These are phyloP conservation scores for Coleophora flavipennella DNA, from an alignment of 2,888 invertebrate genomes.

Conservation along the genomic window DNA sequence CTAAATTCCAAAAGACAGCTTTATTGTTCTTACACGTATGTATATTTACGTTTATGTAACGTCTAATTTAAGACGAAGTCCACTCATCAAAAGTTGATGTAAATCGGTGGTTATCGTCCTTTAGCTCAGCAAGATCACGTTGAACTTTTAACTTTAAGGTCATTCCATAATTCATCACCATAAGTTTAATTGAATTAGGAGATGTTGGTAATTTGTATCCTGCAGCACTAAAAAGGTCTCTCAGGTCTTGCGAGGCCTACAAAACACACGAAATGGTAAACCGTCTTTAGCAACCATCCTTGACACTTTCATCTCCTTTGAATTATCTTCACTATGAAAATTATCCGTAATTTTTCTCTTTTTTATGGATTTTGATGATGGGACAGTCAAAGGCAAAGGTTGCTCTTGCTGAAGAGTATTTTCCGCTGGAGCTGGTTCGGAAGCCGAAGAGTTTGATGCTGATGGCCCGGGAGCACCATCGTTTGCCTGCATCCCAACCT, in stretches of 20 bases:
- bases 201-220: constrained; percentile 9
- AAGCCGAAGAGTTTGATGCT: not conserved
- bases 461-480: not conserved
- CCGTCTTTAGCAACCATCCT: constrained; percentile 16
- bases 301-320: constrained; percentile 8
- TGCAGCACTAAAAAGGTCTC: constrained; percentile 5
- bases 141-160: constrained; percentile 12
- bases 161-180: constrained; percentile 16
- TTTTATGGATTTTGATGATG: not conserved
- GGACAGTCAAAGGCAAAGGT: not conserved
- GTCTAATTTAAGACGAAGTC: constrained; percentile 6
- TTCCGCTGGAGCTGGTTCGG: not conserved
- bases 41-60: constrained; percentile 8
- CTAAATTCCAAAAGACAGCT: constrained; percentile 6
- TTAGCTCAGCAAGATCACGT: constrained; percentile 9
- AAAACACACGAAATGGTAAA: constrained; percentile 13
- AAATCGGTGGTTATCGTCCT: constrained; percentile 11
- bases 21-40: constrained; percentile 1
- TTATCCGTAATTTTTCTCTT: not conserved
- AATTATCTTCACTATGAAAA: constrained; percentile 3
- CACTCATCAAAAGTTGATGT: constrained; percentile 5
- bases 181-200: constrained; percentile 12
- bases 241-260: constrained; percentile 11
- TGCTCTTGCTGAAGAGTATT: not conserved
- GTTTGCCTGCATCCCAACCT: constrained; percentile 7